phyloP scores from a whole-genome alignment of 2,888 invertebrate species.

The Calephelis perditalis region DNA sequence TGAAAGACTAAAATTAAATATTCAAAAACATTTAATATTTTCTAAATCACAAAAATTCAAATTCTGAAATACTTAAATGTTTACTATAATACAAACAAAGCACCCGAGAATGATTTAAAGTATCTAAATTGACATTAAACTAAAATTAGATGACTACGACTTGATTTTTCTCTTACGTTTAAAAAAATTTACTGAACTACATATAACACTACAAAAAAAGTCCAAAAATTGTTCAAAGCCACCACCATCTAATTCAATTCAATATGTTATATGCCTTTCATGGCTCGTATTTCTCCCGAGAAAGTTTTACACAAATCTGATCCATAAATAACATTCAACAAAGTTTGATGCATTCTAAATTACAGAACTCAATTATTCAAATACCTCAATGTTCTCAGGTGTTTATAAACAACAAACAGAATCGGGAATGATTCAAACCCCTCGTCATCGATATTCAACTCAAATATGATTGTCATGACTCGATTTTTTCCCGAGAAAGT shows the following conservation, averaged over 20 bases:
- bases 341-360: conserved; percentile 1
- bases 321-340: conserved; percentile 42
- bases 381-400: not conserved
- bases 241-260: conserved; percentile 48
- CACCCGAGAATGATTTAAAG: no score
- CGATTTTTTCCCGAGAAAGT: conserved; percentile 64
- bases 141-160: no score
- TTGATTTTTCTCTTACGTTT: no score
- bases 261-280: conserved; percentile 62
- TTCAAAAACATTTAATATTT: no score
- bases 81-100: no score
- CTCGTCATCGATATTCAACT: conserved; percentile 46
- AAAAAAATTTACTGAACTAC: no score
- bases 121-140: no score
- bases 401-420: conserved; percentile 11
- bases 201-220: not conserved
- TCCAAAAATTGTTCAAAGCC: conserved; percentile 13
- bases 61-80: no score
- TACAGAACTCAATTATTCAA: not conserved
- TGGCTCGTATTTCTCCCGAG: conserved; percentile 63
- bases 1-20: no score
- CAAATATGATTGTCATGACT: conserved; percentile 73
- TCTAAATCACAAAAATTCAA: no score
- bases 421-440: conserved; percentile 15
- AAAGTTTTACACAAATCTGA: conserved; percentile 74